Evolutionary conservation across 2,888 invertebrate genomes (phyloP).

Genomic region (Byasa hedistus): DNA sequence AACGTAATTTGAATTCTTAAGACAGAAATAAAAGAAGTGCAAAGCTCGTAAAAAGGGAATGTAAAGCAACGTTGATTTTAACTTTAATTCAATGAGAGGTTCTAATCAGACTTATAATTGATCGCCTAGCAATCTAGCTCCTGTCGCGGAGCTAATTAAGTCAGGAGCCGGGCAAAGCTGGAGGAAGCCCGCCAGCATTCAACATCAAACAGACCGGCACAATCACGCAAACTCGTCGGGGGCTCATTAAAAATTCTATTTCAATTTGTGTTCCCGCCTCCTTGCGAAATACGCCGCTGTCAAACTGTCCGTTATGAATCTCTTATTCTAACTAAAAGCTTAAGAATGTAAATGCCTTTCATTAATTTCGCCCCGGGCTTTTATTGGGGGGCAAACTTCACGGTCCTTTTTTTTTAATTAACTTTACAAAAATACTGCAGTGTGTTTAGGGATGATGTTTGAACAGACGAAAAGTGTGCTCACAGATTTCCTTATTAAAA

Average conservation of each 20-base stretch:
- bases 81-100: constrained; percentile 7
- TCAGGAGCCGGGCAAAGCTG: constrained; percentile 20
- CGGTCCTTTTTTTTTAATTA: background rate
- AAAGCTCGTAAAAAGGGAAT: too few species aligned
- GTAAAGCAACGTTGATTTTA: background rate
- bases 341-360: constrained; percentile 3
- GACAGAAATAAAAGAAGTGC: too few species aligned
- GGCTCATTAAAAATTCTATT: constrained; percentile 25
- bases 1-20: too few species aligned
- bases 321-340: constrained; percentile 1
- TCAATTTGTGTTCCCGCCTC: constrained; percentile 11
- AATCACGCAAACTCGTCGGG: constrained; percentile 24
- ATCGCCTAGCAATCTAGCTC: constrained; percentile 21
- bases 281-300: background rate
- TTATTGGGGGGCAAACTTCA: background rate
- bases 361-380: background rate
- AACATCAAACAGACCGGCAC: constrained; percentile 16
- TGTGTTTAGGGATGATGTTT: too few species aligned
- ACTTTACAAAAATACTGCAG: too few species aligned
- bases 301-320: constrained; percentile 5
- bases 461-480: too few species aligned
- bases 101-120: constrained; percentile 16
- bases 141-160: constrained; percentile 24
- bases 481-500: too few species aligned
- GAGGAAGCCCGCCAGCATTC: constrained; percentile 12